Base-by-base conservation (phyloP, 2,113 vertebrate species). In the Aleadryas rufinucha region DNA sequence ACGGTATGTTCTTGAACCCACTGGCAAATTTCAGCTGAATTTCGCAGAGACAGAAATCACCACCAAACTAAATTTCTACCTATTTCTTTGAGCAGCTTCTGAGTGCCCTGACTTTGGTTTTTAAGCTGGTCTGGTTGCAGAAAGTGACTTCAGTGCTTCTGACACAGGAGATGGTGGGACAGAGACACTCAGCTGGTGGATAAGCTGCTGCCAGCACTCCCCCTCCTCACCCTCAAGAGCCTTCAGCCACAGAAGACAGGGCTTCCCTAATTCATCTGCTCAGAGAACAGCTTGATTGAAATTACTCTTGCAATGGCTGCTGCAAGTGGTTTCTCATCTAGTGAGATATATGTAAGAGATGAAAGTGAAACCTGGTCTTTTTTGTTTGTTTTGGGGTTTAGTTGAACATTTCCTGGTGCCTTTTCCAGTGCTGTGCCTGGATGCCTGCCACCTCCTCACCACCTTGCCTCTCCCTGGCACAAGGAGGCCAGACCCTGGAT, bases 61-160 rank as follows among this genome's bases (percentile, higher is more conserved):
- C 70, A 88, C 24, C 37, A 80, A 56, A 69, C 13, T 26, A 20
- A 76, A 72, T 52, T 65, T 26, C 37, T 83, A 14, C 66, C 61
- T 65, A 6, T 86, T 72, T 45, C 0, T 0, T 60, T 61, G 53
- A 69, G 63, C 37, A 72, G 53, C n/a, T 79, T 68, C 49, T 35
- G 49, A 60, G 35, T 16, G 61, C 41, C 74, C 53, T 56, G 71
- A 50, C 27, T 64, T 42, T 4, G n/a, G 6, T 24, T 94, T 35
- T 14, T 17, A 37, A 59, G 57, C 41, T 60, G 39, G n/a, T 19
- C 56, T 71, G 69, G 16, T 41, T 60, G 57, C 0, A 6, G 39
- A 33, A 61, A 27, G 20, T 0, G 2, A 57, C n/a, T 65, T 79
- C 69, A 41, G 16, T 0, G 0, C 59, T 68, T 64, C 66, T n/a